These are phyloP conservation scores for Leucophenga maculata DNA, from an alignment of 2,888 invertebrate species.

Conservation along the genomic window DNA sequence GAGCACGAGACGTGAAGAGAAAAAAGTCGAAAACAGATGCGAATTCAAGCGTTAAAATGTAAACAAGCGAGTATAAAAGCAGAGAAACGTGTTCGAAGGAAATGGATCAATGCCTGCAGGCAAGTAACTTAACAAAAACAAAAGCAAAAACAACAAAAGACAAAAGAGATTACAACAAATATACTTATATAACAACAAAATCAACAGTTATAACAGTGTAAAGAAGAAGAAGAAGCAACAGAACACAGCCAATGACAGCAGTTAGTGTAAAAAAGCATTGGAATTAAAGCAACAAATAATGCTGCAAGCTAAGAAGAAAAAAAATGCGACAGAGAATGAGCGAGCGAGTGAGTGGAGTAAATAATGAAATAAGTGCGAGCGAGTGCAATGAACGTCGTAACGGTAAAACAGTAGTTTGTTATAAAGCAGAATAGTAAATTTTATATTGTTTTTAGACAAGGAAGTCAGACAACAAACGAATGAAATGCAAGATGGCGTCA, in stretches of 20 bases:
- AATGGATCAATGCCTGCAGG: slow-evolving; percentile 19
- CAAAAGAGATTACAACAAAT: slow-evolving; percentile 20
- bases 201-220: slow-evolving; percentile 54
- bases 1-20: background rate
- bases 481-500: too few species aligned
- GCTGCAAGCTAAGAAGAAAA: background rate
- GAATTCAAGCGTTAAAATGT: slow-evolving; percentile 62
- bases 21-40: slow-evolving; percentile 45
- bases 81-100: slow-evolving; percentile 17
- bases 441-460: too few species aligned
- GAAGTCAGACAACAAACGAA: too few species aligned
- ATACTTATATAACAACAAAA: slow-evolving; percentile 41
- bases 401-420: too few species aligned
- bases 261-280: background rate
- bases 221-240: background rate
- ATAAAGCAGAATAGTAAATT: too few species aligned
- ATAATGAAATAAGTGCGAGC: background rate
- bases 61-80: slow-evolving; percentile 46
- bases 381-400: background rate
- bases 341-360: background rate
- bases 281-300: background rate
- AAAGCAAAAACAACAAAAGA: slow-evolving; percentile 29
- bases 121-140: slow-evolving; percentile 7
- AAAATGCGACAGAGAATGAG: background rate
- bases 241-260: background rate